Base-by-base conservation (phyloP, 2,888 invertebrate species). In the Clunio marinus region DNA sequence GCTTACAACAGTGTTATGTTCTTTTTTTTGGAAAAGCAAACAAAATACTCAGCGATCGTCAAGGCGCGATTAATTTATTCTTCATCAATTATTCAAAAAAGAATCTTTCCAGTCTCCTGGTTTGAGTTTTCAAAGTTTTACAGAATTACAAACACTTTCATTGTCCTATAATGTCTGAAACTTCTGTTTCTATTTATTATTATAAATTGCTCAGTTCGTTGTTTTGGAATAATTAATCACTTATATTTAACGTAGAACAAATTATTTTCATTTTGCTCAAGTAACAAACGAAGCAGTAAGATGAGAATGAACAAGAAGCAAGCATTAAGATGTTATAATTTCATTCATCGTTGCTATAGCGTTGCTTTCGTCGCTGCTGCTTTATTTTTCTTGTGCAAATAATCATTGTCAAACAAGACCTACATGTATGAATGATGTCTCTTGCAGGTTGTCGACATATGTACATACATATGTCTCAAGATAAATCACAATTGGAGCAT, bases 291-390 rank as follows among this genome's bases (percentile, higher is more conserved):
- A n/a, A n/a, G n/a, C n/a, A n/a, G n/a, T n/a, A n/a, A n/a, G n/a
- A n/a, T n/a, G n/a, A n/a, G n/a, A n/a, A 41, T n/a, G 32, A 32
- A 32, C 4, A 32, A 45, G 17, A 15, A 5, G 55, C 3, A 7
- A 55, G 28, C 25, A 58, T 58, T 58, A 58, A 58, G 58, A 58
- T 13, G 15, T 58, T 58, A 58, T 58, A 13, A 13, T 58, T 58
- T 28, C 58, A 58, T 58, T 58, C 58, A 58, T 58, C 58, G n/a
- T n/a, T n/a, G n/a, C n/a, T n/a, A n/a, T n/a, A n/a, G n/a, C n/a
- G n/a, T n/a, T n/a, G n/a, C n/a, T n/a, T n/a, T n/a, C n/a, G n/a
- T n/a, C n/a, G n/a, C n/a, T n/a, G n/a, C n/a, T n/a, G n/a, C n/a
- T n/a, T n/a, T n/a, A n/a, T n/a, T n/a, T n/a, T n/a, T n/a, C n/a